A percentile compares a stretch with the other conserved stretches of the same genome.
phyloP scores from a whole-genome alignment of 1,140 invertebrate genomes.

The Anthonomus grandis region DNA sequence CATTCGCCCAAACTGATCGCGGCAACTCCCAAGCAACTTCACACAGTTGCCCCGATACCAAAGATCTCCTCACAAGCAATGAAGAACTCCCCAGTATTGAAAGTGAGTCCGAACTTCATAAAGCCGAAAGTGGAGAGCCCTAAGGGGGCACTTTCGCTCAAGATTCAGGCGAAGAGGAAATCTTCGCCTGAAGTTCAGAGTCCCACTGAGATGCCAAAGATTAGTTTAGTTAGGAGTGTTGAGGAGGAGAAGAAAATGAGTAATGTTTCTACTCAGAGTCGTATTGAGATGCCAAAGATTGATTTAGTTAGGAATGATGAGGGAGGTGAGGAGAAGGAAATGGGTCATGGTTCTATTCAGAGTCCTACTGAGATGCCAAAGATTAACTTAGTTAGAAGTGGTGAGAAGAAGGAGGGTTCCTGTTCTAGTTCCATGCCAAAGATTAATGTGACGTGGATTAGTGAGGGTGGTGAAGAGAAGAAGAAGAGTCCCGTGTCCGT shows the following conservation, averaged over 20 bases:
- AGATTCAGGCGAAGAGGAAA: slow-evolving; percentile 45
- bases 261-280: too few relatives aligned
- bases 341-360: too few relatives aligned
- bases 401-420: slow-evolving; percentile 18
- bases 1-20: slow-evolving; percentile 29
- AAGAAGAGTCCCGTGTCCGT: slow-evolving; percentile 23
- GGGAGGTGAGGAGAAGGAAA: too few relatives aligned
- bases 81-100: slow-evolving; percentile 37
- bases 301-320: too few relatives aligned
- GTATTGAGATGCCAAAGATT: neutral
- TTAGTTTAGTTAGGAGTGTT: too few relatives aligned
- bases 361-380: neutral
- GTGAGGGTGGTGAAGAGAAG: too few relatives aligned
- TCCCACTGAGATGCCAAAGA: slow-evolving; percentile 18
- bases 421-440: too few relatives aligned
- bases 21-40: slow-evolving; percentile 24
- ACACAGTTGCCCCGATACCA: slow-evolving; percentile 1
- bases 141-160: slow-evolving; percentile 43
- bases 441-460: too few relatives aligned
- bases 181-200: slow-evolving; percentile 28
- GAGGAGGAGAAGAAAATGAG: too few relatives aligned
- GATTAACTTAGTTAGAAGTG: slow-evolving; percentile 10
- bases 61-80: slow-evolving; percentile 30
- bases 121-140: slow-evolving; percentile 43
- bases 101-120: slow-evolving; percentile 38